phyloP scores from a whole-genome alignment of 2,797 vertebrate genomes.

The Amphiprion clarkii region DNA sequence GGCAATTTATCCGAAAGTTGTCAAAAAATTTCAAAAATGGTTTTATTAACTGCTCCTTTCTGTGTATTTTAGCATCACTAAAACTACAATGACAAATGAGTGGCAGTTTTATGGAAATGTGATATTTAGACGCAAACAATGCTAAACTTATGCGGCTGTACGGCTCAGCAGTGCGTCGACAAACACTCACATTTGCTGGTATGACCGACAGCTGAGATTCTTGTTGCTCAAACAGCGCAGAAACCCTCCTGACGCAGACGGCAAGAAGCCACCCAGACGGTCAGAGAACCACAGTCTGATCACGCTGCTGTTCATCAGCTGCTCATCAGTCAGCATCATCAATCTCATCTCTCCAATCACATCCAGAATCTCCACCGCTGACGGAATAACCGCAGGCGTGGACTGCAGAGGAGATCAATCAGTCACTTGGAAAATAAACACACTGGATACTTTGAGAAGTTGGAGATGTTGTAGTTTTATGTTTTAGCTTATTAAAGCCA shows the following conservation, averaged over 20 bases:
- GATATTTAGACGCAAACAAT: too few species aligned
- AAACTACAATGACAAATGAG: too few species aligned
- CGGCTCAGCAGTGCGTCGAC: background rate
- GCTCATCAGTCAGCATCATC: constrained; percentile 62
- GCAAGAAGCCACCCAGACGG: constrained; percentile 70
- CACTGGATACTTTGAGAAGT: background rate
- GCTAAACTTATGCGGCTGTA: too few species aligned
- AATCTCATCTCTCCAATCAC: constrained; percentile 77
- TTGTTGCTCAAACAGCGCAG: constrained; percentile 72
- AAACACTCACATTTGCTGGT: constrained; percentile 79
- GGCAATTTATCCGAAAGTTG: too few species aligned
- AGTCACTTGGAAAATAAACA: too few species aligned
- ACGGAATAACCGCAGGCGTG: constrained; percentile 1
- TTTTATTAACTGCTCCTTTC: too few species aligned
- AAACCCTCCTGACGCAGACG: constrained; percentile 65
- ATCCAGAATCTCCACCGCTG: constrained; percentile 68
- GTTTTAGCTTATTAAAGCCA: background rate
- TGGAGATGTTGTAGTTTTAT: too few species aligned
- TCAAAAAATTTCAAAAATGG: too few species aligned
- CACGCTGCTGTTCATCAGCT: constrained; percentile 65
- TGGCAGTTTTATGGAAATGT: too few species aligned
- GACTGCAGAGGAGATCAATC: constrained; percentile 58
- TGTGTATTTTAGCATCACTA: too few species aligned
- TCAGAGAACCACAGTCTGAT: constrained; percentile 70
- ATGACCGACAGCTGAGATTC: constrained; percentile 81